Conservation (phyloP, 37 sponge, comb jelly and placozoan species). For the Spongia lamella region DNA sequence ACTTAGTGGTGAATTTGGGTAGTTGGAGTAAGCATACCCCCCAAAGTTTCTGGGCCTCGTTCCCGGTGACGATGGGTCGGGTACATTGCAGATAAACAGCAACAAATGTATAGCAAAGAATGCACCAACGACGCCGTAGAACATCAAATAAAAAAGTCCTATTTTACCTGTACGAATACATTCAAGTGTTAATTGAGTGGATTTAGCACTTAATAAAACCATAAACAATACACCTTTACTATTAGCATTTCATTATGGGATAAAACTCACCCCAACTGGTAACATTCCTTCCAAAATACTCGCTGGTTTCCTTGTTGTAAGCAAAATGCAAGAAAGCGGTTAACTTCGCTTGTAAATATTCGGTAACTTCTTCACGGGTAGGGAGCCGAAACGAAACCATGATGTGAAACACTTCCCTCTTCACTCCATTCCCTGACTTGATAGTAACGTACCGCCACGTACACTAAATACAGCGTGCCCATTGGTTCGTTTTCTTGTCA, state of each 20-base stretch:
- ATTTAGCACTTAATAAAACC: too few relatives aligned
- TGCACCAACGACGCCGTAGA: conserved; percentile 35
- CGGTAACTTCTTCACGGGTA: neutral
- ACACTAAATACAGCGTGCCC: too few relatives aligned
- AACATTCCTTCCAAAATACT: conserved; percentile 58
- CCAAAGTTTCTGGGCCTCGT: conserved; percentile 56
- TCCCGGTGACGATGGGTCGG: conserved; percentile 2
- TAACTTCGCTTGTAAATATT: neutral
- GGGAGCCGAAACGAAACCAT: too few relatives aligned
- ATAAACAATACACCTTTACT: too few relatives aligned
- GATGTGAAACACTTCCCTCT: too few relatives aligned
- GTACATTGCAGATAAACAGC: conserved; percentile 38
- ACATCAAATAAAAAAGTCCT: conserved; percentile 22
- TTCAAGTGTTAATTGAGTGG: neutral
- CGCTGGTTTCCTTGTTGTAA: conserved; percentile 51
- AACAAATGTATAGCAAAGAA: conserved; percentile 55
- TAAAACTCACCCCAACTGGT: conserved; percentile 59
- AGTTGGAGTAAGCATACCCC: conserved; percentile 67
- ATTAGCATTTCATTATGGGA: neutral
- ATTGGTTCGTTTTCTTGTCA: too few relatives aligned
- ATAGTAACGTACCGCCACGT: too few relatives aligned
- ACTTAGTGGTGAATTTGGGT: conserved; percentile 72
- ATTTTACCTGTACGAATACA: conserved; percentile 29
- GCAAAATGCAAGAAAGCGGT: conserved; percentile 6
- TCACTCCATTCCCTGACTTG: too few relatives aligned